Percentiles rank a stretch among this genome's conserved stretches.
Conservation (phyloP, 2,113 vertebrate species). For the Vulpes ferrilata region DNA sequence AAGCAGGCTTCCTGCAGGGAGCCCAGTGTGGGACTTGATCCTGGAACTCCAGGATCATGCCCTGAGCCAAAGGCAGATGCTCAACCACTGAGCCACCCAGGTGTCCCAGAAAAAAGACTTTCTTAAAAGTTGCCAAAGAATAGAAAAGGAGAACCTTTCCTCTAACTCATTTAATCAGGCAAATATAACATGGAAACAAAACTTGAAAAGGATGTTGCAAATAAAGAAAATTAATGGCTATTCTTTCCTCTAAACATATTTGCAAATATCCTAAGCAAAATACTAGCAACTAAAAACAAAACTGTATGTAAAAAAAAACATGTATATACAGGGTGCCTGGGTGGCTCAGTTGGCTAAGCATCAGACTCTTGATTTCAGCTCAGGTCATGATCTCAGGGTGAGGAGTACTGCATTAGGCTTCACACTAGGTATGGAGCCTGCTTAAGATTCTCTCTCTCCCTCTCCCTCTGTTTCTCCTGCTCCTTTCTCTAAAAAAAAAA, state of each 20-base stretch:
- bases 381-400: neutral
- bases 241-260: neutral
- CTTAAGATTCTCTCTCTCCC: neutral
- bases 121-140: neutral
- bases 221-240: neutral
- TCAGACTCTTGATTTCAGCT: neutral
- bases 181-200: neutral
- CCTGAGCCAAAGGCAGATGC: too few relatives aligned
- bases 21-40: too few relatives aligned
- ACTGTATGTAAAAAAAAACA: neutral
- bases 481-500: neutral
- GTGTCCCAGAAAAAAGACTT: neutral
- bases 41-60: too few relatives aligned
- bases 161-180: neutral
- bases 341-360: neutral
- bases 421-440: neutral
- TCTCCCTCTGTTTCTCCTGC: neutral
- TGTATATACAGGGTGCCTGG: neutral
- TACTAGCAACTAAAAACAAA: neutral
- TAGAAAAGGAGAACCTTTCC: neutral
- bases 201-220: neutral
- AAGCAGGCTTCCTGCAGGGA: too few relatives aligned
- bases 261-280: neutral
- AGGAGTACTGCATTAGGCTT: neutral
- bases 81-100: too few relatives aligned